Conservation (phyloP, 2,113 vertebrate genomes). For the Tricholaema leucomelas region DNA sequence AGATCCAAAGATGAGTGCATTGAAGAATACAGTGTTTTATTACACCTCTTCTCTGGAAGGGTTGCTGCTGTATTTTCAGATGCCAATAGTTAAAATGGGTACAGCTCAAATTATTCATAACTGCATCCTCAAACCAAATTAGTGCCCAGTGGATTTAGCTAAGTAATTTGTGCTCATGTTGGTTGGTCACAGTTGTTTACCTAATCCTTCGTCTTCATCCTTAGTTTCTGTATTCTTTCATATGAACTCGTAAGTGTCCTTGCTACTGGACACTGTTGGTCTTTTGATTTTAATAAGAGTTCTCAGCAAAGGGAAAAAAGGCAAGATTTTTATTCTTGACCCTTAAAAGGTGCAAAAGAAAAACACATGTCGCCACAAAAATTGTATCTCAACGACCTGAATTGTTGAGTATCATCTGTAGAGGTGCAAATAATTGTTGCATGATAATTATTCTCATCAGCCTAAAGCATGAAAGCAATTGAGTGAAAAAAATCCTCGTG, state of each 20-base stretch:
- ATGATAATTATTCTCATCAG: slow-evolving; percentile 76
- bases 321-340: not conserved
- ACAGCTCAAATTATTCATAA: slow-evolving; percentile 59
- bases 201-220: not conserved
- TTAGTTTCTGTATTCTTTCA: not conserved
- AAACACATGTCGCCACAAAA: not conserved
- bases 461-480: slow-evolving; percentile 79
- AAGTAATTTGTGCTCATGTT: not conserved
- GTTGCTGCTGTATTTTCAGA: slow-evolving; percentile 55
- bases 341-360: not conserved
- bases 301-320: not conserved
- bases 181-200: not conserved
- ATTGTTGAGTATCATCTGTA: slow-evolving; percentile 54
- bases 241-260: not conserved
- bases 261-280: not conserved
- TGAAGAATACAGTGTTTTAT: slow-evolving; percentile 62
- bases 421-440: slow-evolving; percentile 69
- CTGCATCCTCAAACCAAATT: slow-evolving; percentile 47
- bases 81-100: slow-evolving; percentile 28
- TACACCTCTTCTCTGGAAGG: slow-evolving; percentile 53
- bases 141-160: not conserved
- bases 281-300: not conserved
- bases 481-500: slow-evolving; percentile 74
- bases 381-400: slow-evolving; percentile 1
- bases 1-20: slow-evolving; percentile 13